A percentile compares a stretch with the other conserved stretches of the same genome.
phyloP scores from a whole-genome alignment of 2,888 invertebrate genomes.

The Nemotelus pantherinus region DNA sequence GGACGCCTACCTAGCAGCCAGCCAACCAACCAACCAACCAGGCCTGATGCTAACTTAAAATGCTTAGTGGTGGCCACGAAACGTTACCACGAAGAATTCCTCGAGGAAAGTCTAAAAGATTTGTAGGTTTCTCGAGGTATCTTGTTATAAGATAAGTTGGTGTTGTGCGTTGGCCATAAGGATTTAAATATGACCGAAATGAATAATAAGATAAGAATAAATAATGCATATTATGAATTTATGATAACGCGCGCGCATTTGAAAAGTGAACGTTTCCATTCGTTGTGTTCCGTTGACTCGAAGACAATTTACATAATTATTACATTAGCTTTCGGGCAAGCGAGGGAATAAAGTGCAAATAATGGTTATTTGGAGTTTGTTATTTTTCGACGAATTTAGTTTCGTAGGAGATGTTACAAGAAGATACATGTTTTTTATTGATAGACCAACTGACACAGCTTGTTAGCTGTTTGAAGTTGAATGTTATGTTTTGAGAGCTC shows the following conservation, averaged over 20 bases:
- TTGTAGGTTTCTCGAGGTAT: constrained; percentile 39
- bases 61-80: background rate
- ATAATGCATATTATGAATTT: constrained; percentile 45
- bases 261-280: constrained; percentile 31
- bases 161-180: constrained; percentile 38
- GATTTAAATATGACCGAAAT: constrained; percentile 43
- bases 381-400: background rate
- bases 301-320: constrained; percentile 43
- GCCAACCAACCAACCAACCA: background rate
- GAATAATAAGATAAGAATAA: constrained; percentile 45
- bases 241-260: constrained; percentile 42
- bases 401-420: background rate
- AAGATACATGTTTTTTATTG: background rate
- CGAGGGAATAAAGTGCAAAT: constrained; percentile 42
- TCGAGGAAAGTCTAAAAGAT: constrained; percentile 33
- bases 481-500: too few species aligned
- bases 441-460: background rate
- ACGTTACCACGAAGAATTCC: constrained; percentile 20
- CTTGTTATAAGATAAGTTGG: constrained; percentile 34
- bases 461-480: background rate
- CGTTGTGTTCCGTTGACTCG: constrained; percentile 25
- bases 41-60: background rate
- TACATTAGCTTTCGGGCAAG: constrained; percentile 26
- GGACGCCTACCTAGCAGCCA: too few species aligned
- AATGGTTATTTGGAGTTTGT: constrained; percentile 35